Base-by-base conservation (phyloP, 2,797 vertebrate species). In the Poeciliopsis turneri region DNA sequence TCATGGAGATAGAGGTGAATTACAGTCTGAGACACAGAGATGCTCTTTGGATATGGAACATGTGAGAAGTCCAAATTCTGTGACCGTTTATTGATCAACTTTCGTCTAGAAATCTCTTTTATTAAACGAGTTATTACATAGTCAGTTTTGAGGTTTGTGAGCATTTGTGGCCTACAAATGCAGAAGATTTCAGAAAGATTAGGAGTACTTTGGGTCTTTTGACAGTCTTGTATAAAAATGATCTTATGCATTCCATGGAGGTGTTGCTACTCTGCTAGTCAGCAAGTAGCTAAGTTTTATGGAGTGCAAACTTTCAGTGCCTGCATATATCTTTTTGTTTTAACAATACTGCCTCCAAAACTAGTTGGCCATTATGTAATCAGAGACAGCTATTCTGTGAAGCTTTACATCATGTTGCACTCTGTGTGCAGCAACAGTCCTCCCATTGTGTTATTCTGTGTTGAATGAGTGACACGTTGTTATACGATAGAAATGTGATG, bases 161-260 rank as follows among this genome's bases (percentile, higher is more conserved):
- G 74, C 76, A 36, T 86, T 81, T 86, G 82, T 75, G 78, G 82
- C 86, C 74, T 82, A 61, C n/a, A 79, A 78, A 74, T 79, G 55
- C 84, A 80, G 89, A 84, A 59, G 5, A 41, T 91, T 89, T 88
- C 95, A 92, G 70, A 72, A 59, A 90, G 92, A 92, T 74, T 84
- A 94, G 94, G 95, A 96, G 94, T 94, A 94, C 93, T 93, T 92
- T 82, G 78, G 87, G 82, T 89, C 83, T 85, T 87, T 75, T 80
- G 75, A 91, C 93, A 92, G 76, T 76, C 80, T 78, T 78, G 80
- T 75, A 91, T 82, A 83, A 53, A 84, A 90, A 79, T 90, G 84
- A 78, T 85, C 84, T 75, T 72, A 84, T 78, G 82, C 80, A 80
- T 91, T 93, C 90, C 82, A 90, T 88, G 72, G 88, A 36, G 89